Conservation (phyloP, 2,888 invertebrate species). For the Psylliodes chrysocephalus region DNA sequence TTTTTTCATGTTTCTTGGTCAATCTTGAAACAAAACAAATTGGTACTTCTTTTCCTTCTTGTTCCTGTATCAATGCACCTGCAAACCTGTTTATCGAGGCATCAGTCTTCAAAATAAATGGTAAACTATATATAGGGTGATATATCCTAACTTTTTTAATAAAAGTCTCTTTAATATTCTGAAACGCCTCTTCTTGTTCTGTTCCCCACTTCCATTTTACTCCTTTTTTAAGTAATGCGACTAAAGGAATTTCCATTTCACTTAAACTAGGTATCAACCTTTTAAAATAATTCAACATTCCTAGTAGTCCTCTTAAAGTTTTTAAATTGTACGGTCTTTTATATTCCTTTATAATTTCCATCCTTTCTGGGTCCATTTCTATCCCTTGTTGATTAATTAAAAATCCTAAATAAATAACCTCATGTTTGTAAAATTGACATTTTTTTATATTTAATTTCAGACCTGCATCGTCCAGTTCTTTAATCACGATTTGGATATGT, state of each 20-base stretch:
- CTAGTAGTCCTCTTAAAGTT: constrained; percentile 51
- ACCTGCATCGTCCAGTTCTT: constrained; percentile 42
- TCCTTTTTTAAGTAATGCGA: constrained; percentile 3
- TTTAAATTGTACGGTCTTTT: no score
- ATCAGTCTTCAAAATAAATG: constrained; percentile 21
- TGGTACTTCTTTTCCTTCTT: neutral
- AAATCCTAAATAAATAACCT: constrained; percentile 52
- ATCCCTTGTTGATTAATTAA: constrained; percentile 28
- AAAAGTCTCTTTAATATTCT: no score
- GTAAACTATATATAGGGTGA: neutral
- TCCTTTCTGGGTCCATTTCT: no score
- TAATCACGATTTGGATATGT: constrained; percentile 33
- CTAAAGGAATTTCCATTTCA: no score
- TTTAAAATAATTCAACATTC: constrained; percentile 33
- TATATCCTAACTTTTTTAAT: no score
- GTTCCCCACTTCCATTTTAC: constrained; percentile 9
- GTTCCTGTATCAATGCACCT: constrained; percentile 14
- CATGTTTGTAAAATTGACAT: constrained; percentile 46
- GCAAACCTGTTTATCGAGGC: no score
- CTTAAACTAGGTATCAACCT: no score
- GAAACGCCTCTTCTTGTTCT: constrained; percentile 4
- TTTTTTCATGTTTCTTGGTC: constrained; percentile 1
- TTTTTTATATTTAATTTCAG: constrained; percentile 53
- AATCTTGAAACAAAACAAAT: constrained; percentile 1
- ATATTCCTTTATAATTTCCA: no score